Conservation (phyloP, 2,888 invertebrate genomes). For the Itoplectis maculator region DNA sequence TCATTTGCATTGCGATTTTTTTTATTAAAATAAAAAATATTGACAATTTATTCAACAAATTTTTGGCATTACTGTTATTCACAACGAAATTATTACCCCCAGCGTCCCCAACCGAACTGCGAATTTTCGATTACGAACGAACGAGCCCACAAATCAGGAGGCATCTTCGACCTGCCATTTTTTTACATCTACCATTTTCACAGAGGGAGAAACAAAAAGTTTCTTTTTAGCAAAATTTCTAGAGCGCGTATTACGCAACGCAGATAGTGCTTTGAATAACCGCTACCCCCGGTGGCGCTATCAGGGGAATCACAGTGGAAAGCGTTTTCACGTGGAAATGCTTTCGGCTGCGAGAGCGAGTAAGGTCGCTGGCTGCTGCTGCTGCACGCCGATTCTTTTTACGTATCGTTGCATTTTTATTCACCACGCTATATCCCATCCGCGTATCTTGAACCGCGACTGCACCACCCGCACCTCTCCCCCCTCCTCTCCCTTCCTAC, state of each 20-base stretch:
- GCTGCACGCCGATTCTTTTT: slow-evolving; percentile 45
- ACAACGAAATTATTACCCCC: too few relatives aligned
- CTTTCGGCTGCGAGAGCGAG: not conserved
- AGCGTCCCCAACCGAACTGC: too few relatives aligned
- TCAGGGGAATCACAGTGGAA: not conserved
- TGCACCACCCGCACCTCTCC: not conserved
- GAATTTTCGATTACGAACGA: too few relatives aligned
- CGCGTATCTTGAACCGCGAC: slow-evolving; percentile 26
- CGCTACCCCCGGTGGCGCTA: not conserved
- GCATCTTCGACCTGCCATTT: too few relatives aligned
- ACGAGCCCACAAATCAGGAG: too few relatives aligned
- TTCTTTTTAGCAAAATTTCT: not conserved
- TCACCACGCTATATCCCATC: slow-evolving; percentile 7
- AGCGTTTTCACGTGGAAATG: slow-evolving; percentile 8
- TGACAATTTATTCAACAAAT: too few relatives aligned
- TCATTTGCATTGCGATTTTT: too few relatives aligned
- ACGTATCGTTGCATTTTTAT: slow-evolving; percentile 54
- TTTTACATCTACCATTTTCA: too few relatives aligned
- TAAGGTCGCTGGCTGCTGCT: slow-evolving; percentile 8
- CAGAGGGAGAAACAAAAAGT: too few relatives aligned
- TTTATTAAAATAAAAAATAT: too few relatives aligned
- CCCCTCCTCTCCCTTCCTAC: not conserved
- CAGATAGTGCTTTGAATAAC: slow-evolving; percentile 1
- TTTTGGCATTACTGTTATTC: too few relatives aligned
- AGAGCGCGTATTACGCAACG: not conserved